These are phyloP conservation scores for Nylanderia fulva DNA, from an alignment of 1,140 invertebrate genomes.

Conservation along the genomic window DNA sequence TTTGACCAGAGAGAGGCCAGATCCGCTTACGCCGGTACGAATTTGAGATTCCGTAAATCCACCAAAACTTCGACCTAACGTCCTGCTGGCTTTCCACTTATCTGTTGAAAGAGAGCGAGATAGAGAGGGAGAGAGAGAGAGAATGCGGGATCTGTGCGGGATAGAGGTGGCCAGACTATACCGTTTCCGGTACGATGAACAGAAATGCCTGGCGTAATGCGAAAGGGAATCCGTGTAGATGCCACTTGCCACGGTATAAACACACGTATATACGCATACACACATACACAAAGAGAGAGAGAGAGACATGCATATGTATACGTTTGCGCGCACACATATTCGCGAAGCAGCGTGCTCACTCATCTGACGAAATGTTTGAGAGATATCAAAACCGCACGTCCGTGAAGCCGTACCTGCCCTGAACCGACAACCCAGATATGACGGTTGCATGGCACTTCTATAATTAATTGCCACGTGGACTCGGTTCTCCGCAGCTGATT, in stretches of 20 bases:
- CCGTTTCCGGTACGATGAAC: constrained; percentile 59
- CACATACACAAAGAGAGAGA: neutral
- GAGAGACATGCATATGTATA: neutral
- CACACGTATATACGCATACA: neutral
- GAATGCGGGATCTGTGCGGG: constrained; percentile 40
- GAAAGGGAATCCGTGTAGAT: constrained; percentile 66
- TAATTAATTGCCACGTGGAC: constrained; percentile 53
- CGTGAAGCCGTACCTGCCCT: constrained; percentile 15
- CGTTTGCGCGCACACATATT: neutral
- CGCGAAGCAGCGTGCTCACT: neutral
- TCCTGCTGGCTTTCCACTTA: constrained; percentile 69
- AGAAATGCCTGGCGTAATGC: constrained; percentile 55
- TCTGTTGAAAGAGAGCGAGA: constrained; percentile 48
- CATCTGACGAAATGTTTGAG: constrained; percentile 55
- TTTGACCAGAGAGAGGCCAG: constrained; percentile 70
- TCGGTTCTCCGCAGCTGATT: constrained; percentile 27
- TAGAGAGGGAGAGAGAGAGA: neutral
- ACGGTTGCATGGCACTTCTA: constrained; percentile 55
- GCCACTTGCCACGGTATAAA: constrained; percentile 36
- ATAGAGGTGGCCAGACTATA: constrained; percentile 46
- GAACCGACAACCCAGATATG: constrained; percentile 56
- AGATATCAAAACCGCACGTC: constrained; percentile 57
- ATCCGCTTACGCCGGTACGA: constrained; percentile 73
- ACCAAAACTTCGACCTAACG: constrained; percentile 70
- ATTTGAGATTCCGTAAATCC: constrained; percentile 74